Conservation (phyloP, 2,797 vertebrate species). For the Crenichthys baileyi region DNA sequence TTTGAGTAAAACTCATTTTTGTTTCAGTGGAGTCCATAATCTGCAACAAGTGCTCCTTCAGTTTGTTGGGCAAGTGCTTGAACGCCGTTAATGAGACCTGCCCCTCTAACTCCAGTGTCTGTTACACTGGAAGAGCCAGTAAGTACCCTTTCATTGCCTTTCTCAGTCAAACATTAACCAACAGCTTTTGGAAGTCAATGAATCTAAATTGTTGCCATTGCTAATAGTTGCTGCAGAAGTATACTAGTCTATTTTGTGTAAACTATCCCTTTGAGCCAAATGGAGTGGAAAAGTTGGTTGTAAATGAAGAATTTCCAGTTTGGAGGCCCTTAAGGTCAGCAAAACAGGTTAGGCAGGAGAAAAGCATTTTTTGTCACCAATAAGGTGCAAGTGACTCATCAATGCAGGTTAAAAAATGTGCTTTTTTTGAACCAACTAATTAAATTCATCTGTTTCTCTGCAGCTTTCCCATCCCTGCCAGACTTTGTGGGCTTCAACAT, state of each 20-base stretch:
- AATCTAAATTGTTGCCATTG: neutral
- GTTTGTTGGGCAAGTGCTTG: slow-evolving; percentile 12
- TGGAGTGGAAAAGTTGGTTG: neutral
- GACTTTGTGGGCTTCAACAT: slow-evolving; percentile 46
- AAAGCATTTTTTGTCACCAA: neutral
- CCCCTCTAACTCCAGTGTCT: slow-evolving; percentile 13
- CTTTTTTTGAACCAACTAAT: neutral
- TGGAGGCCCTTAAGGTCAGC: neutral
- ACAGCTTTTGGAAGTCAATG: neutral
- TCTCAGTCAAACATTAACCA: neutral
- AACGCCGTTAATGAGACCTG: rapidly evolving
- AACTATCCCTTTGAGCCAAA: neutral
- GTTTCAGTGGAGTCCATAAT: slow-evolving; percentile 72
- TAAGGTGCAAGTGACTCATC: neutral
- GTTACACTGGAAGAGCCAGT: slow-evolving; percentile 57
- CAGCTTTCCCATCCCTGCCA: slow-evolving; percentile 41
- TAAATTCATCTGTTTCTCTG: slow-evolving; percentile 18
- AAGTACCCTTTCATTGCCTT: slow-evolving; percentile 8
- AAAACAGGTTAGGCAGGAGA: neutral
- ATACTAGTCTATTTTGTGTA: neutral
- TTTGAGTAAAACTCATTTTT: slow-evolving; percentile 4
- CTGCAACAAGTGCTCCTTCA: slow-evolving; percentile 65
- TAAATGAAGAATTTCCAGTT: neutral
- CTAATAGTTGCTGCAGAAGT: neutral
- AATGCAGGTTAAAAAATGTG: neutral